Conservation (phyloP, 2,888 invertebrate genomes). For the Tanypteryx hageni region DNA sequence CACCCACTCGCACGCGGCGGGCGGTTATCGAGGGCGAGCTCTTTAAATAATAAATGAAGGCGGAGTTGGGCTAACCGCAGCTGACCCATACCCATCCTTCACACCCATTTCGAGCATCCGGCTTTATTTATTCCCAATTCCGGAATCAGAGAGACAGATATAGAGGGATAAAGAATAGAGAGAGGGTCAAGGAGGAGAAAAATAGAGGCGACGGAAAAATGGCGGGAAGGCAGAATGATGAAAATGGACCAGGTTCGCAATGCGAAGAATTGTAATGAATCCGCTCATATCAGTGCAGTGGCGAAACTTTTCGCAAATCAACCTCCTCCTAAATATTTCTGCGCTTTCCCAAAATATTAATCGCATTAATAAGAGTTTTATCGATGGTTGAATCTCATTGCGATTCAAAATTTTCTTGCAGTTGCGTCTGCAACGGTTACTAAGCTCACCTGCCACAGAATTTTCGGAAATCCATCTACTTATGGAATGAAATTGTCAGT, state of each 20-base stretch:
- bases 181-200: not conserved
- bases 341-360: not conserved
- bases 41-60: constrained; percentile 58
- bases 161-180: not conserved
- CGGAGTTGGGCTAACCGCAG: constrained; percentile 45
- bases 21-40: constrained; percentile 41
- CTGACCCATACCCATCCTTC: constrained; percentile 54
- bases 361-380: not conserved
- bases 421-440: too few species aligned
- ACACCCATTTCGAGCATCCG: constrained; percentile 9
- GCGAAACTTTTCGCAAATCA: not conserved
- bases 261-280: not conserved
- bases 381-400: too few species aligned
- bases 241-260: not conserved
- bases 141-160: constrained; percentile 19
- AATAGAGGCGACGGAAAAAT: constrained; percentile 25
- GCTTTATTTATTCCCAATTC: constrained; percentile 54
- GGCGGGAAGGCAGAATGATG: not conserved
- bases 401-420: too few species aligned
- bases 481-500: too few species aligned
- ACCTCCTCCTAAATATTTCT: not conserved
- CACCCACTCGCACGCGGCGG: not conserved
- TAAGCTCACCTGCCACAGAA: too few species aligned
- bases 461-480: too few species aligned
- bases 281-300: not conserved